phyloP scores from a whole-genome alignment of 1,140 invertebrate species.

The Orchesella cincta region DNA sequence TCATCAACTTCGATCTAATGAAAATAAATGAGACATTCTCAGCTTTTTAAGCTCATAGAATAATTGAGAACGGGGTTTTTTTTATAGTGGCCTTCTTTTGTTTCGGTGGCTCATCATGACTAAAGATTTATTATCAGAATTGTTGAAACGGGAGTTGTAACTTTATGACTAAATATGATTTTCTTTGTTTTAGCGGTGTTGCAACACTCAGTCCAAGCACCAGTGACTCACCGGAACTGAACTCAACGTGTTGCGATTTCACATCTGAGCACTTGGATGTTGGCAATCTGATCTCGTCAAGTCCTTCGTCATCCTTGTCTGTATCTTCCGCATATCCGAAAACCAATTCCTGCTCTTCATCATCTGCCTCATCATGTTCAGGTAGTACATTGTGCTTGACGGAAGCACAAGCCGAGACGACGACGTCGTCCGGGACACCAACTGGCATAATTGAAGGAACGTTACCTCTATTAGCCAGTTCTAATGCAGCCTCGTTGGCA shows the following conservation, averaged over 20 bases:
- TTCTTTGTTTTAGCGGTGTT: slow-evolving; percentile 66
- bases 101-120: too few relatives aligned
- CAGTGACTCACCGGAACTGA: slow-evolving; percentile 76
- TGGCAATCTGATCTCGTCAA: slow-evolving; percentile 17
- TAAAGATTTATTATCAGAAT: too few relatives aligned
- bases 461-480: background rate
- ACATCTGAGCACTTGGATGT: slow-evolving; percentile 42
- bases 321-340: slow-evolving; percentile 33
- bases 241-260: slow-evolving; percentile 60
- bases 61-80: too few relatives aligned
- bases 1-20: too few relatives aligned
- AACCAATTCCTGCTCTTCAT: slow-evolving; percentile 35
- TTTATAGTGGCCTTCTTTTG: too few relatives aligned
- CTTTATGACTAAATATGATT: too few relatives aligned
- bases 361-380: slow-evolving; percentile 42
- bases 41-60: too few relatives aligned
- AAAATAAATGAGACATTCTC: too few relatives aligned
- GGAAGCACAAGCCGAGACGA: background rate
- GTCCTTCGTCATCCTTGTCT: slow-evolving; percentile 37
- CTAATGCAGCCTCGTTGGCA: slow-evolving; percentile 2
- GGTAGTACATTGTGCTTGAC: slow-evolving; percentile 30
- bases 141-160: too few relatives aligned
- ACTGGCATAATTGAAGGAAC: background rate
- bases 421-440: background rate
- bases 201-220: slow-evolving; percentile 68